These are phyloP conservation scores for Marisa cornuarietis DNA, from an alignment of 1,140 invertebrate species.

Conservation along the genomic window DNA sequence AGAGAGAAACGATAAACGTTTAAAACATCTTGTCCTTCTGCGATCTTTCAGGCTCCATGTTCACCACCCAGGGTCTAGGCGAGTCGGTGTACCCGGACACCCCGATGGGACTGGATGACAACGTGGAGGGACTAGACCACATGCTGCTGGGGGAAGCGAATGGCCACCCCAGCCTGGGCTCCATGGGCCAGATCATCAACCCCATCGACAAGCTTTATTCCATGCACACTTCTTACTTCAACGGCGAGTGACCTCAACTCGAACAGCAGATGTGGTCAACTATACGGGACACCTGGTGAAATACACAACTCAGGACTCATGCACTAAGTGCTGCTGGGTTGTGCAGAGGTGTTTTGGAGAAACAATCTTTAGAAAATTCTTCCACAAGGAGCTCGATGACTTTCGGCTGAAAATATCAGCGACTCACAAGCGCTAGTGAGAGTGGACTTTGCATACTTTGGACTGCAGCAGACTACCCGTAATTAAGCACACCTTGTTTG, in stretches of 20 bases:
- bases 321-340: no score
- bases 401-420: no score
- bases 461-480: no score
- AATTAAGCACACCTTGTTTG: no score
- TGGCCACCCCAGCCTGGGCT: slow-evolving; percentile 18
- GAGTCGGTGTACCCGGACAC: slow-evolving; percentile 42
- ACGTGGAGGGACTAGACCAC: slow-evolving; percentile 42
- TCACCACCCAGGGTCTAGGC: slow-evolving; percentile 26
- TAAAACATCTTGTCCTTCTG: background rate
- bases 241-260: slow-evolving; percentile 34
- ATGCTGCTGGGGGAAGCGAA: slow-evolving; percentile 34
- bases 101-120: slow-evolving; percentile 37
- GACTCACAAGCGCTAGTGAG: no score
- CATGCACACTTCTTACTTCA: slow-evolving; percentile 74
- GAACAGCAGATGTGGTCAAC: background rate
- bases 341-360: no score
- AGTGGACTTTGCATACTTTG: no score
- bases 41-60: slow-evolving; percentile 32
- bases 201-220: slow-evolving; percentile 97
- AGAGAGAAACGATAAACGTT: no score
- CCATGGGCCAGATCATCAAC: slow-evolving; percentile 69
- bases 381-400: no score
- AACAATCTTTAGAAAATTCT: no score
- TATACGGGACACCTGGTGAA: no score
- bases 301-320: no score